phyloP scores from a whole-genome alignment of 2,888 invertebrate species.

The Lathronympha strigana region DNA sequence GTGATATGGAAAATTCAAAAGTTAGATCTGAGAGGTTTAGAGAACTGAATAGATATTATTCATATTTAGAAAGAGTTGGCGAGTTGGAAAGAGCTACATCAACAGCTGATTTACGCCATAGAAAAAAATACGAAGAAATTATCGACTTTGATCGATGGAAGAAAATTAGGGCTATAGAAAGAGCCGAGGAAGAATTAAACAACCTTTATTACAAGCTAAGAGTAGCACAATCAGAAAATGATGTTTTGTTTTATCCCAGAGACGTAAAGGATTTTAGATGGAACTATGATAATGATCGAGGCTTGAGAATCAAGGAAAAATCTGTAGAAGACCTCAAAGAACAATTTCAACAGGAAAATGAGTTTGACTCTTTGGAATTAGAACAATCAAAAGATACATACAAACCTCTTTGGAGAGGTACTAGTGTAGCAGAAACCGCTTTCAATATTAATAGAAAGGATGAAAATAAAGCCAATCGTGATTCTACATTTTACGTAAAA shows the following conservation, averaged over 20 bases:
- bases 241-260: conserved; percentile 91
- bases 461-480: conserved; percentile 67
- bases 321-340: conserved; percentile 94
- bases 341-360: conserved; percentile 87
- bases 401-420: conserved; percentile 93
- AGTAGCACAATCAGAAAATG: conserved; percentile 91
- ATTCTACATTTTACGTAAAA: conserved; percentile 56
- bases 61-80: conserved; percentile 92
- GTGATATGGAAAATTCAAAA: conserved; percentile 86
- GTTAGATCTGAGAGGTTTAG: conserved; percentile 91
- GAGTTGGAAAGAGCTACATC: conserved; percentile 92
- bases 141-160: conserved; percentile 95
- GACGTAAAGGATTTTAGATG: conserved; percentile 90
- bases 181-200: conserved; percentile 92
- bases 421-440: conserved; percentile 91
- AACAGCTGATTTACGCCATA: conserved; percentile 87
- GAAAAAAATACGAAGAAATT: conserved; percentile 90
- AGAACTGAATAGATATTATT: conserved; percentile 93
- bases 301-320: conserved; percentile 91
- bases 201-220: conserved; percentile 90
- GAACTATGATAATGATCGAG: conserved; percentile 89
- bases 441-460: conserved; percentile 87
- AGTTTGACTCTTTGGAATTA: conserved; percentile 77
- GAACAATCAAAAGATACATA: conserved; percentile 86
- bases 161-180: conserved; percentile 90